Conservation (phyloP, 2,888 invertebrate genomes). For the Eledone cirrhosa region DNA sequence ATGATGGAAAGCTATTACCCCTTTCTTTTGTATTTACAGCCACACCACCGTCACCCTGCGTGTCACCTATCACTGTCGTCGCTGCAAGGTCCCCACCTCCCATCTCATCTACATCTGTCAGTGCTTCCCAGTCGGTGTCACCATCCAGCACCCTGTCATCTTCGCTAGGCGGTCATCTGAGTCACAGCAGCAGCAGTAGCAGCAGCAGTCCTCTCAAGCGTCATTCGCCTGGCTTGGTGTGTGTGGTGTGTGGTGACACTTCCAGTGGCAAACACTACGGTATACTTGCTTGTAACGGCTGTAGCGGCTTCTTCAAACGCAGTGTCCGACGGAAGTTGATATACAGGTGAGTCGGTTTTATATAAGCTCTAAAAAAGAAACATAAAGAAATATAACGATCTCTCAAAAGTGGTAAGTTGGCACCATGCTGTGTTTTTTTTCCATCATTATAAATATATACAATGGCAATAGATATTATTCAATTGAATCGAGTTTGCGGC, state of each 20-base stretch:
- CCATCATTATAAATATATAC: too few relatives aligned
- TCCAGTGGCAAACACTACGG: conserved; percentile 98
- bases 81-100: conserved; percentile 18
- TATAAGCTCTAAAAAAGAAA: too few relatives aligned
- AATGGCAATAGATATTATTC: too few relatives aligned
- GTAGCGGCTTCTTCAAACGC: conserved; percentile 98
- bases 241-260: conserved; percentile 96
- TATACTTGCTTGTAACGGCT: conserved; percentile 97
- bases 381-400: too few relatives aligned
- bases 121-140: conserved; percentile 20
- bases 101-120: neutral
- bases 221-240: conserved; percentile 76
- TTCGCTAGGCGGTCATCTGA: conserved; percentile 23
- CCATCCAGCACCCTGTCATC: conserved; percentile 23
- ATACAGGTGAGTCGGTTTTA: conserved; percentile 78
- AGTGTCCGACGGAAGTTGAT: conserved; percentile 95
- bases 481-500: too few relatives aligned
- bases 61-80: conserved; percentile 19
- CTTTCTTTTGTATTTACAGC: neutral
- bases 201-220: conserved; percentile 52
- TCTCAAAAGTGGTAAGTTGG: too few relatives aligned
- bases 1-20: too few relatives aligned
- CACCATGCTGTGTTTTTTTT: too few relatives aligned
- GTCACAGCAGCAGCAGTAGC: conserved; percentile 20
- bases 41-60: conserved; percentile 16